Base-by-base conservation (phyloP, 92 coral and sea anemone species). In the Nematostella vectensis region DNA sequence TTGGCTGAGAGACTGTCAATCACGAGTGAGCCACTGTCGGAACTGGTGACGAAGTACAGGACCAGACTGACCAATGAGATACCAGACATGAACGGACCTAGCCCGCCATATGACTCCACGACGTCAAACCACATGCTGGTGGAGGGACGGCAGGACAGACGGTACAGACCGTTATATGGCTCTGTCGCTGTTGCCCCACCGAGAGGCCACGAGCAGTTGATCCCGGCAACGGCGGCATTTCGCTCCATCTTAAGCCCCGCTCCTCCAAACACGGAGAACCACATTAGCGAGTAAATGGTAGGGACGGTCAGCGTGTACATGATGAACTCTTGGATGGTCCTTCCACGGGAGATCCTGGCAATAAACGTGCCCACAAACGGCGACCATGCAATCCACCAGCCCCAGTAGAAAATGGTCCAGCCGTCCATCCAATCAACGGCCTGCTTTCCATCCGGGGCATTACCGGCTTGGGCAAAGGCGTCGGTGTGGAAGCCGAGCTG, bases 41-140 rank as follows among this genome's bases (percentile, higher is more conserved):
- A 88, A 47, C 96, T 88, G 24, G 96, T 88, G 54, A 88, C 96
- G 45, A 88, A 88, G 75, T 88, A 88, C 22, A 88, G 69, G 27
- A 74, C 30, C 48, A 87, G 68, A 28, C 83, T 71, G 11, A 62
- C 75, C 33, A 87, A 52, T 29, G 96, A 87, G 33, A 70, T 50
- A 3, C 73, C 43, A 15, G 80, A 69, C 48, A 87, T 65, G 73
- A 82, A 63, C 20, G 16, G 33, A 4, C 85, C 81, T 54, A 74
- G 54, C 31, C 63, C 82, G 23, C 84, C 86, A 57, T 81, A 87
- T 30, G 72, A 89, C 13, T 60, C 54, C 31, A 87, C 31, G 8
- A 33, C 8, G 40, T 33, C 40, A 33, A 33, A 33, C 40, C 40
- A 33, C 40, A 33, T 33, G 40, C 60, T 59, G 10, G 48, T 53